Evolutionary conservation across 2,888 invertebrate genomes (phyloP), one percentile per base, ranked within the genome.

Genomic region (Phengaris arion): DNA sequence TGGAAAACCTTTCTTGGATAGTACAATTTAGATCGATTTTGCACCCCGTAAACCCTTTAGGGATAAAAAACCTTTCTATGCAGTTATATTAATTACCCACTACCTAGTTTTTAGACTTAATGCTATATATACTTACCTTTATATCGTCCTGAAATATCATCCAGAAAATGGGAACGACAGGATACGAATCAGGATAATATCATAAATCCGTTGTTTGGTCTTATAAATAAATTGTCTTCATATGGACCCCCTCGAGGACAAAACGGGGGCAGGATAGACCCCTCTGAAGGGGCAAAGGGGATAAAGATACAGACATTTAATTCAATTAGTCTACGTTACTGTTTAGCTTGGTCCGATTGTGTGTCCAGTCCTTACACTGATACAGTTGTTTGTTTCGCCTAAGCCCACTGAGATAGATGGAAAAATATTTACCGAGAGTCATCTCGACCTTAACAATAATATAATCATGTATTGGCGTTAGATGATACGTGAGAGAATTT

Each of bases 121-220:
- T 48, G 8, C 6, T 48, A 6, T 48, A 48, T 6, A 5, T 6
- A 48, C 4, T 4, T 48, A 48, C 0, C 2, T 52, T 12, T 52
- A 52, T 52, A 10, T 52, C 52, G 52, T 52, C 52, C 9, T 64
- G 6, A 64, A 64, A 15, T 45, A 9, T 6, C 15, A 45, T 10
- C 59, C 10, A 22, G 59, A 59, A 57, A 59, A 59, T 10, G 8
- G 59, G 22, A 22, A 59, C 7, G 59, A 10, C 9, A 15, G 57
- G 57, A 59, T 22, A 22, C 22, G 22, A 59, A 59, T 59, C 59
- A 22, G 6, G 22, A 10, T 10, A 22, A 2, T 15, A 59, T 59
- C 59, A 59, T 59, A 59, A 59, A 59, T 59, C 59, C 59, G 22
- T 59, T 59, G 59, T 59, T 59, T 59, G 15, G 59, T 59, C 15